These are phyloP conservation scores for Hoplias malabaricus DNA, from an alignment of 2,113 vertebrate species.

Conservation along the genomic window DNA sequence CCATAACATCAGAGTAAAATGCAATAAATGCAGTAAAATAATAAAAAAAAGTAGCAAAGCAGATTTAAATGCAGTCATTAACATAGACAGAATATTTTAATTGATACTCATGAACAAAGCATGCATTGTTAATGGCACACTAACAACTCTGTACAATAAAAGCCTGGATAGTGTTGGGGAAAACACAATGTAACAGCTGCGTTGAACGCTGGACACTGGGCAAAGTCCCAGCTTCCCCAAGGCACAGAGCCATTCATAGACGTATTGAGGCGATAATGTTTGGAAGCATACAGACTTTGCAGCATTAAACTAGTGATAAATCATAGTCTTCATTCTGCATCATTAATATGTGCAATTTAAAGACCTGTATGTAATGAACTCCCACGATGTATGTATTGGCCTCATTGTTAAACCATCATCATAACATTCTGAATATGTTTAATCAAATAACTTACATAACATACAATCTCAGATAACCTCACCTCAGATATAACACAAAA, in stretches of 20 bases:
- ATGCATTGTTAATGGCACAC: background rate
- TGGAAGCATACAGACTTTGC: background rate
- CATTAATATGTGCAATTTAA: background rate
- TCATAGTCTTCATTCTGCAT: background rate
- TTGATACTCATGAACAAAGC: background rate
- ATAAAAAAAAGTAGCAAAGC: background rate
- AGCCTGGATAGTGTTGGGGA: background rate
- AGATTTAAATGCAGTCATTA: background rate
- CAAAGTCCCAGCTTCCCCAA: background rate
- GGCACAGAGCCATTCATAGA: background rate
- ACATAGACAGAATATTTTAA: background rate
- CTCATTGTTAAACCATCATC: background rate
- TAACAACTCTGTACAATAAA: background rate
- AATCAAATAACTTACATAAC: background rate
- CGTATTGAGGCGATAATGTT: background rate
- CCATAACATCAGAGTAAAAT: background rate
- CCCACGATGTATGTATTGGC: background rate
- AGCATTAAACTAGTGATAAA: background rate
- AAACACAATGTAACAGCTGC: background rate
- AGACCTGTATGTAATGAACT: background rate
- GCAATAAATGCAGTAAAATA: background rate
- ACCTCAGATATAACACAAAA: background rate
- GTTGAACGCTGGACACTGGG: background rate
- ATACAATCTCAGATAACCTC: background rate
- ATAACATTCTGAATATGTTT: background rate